Percentiles rank a stretch among this genome's conserved stretches.
phyloP scores from a whole-genome alignment of 2,797 vertebrate species.

The Rhabdophis nuchalis region DNA sequence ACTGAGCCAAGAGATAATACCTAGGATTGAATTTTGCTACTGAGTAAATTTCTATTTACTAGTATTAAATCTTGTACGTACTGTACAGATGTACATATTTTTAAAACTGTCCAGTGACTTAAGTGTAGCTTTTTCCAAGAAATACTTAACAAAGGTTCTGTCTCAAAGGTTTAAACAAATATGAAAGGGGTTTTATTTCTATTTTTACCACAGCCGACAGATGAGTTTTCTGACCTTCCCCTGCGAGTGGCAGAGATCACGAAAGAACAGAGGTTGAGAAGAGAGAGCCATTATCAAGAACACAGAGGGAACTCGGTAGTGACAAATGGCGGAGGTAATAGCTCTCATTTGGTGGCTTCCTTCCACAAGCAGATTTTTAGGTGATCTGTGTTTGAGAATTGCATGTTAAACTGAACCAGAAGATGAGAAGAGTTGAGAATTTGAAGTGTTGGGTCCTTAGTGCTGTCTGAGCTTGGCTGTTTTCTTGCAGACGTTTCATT shows the following conservation, averaged over 20 bases:
- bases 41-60: neutral
- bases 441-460: neutral
- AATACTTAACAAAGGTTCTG: neutral
- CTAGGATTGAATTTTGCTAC: neutral
- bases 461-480: neutral
- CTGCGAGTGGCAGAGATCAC: slow-evolving; percentile 82
- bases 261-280: slow-evolving; percentile 82
- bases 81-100: neutral
- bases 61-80: neutral
- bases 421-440: neutral
- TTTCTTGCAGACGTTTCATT: neutral
- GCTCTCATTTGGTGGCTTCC: slow-evolving; percentile 3
- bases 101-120: neutral
- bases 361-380: neutral
- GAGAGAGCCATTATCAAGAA: slow-evolving; percentile 77
- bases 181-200: slow-evolving; percentile 22
- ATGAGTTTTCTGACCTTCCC: slow-evolving; percentile 87
- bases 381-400: neutral
- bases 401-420: neutral
- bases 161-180: neutral
- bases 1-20: neutral
- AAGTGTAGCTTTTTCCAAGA: neutral
- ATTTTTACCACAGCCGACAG: slow-evolving; percentile 77
- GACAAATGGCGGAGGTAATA: slow-evolving; percentile 85
- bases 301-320: slow-evolving; percentile 66